These are phyloP conservation scores for Cathartes aura DNA, from an alignment of 2,113 vertebrate genomes.

Conservation along the genomic window DNA sequence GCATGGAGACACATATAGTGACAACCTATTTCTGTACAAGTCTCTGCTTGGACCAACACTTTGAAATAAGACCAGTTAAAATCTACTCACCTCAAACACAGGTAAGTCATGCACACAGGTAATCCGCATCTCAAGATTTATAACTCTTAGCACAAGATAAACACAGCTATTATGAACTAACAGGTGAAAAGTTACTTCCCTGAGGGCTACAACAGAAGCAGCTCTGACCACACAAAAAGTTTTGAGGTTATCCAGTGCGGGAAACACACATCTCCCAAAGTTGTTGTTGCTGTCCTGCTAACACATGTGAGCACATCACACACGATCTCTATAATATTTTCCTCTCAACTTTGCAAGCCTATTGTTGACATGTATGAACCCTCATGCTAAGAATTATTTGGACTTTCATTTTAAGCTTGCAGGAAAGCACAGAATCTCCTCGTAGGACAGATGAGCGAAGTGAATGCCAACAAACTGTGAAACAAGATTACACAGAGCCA, in stretches of 20 bases:
- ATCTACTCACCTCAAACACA: not conserved
- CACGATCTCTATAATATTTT: fast-evolving
- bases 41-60: not conserved
- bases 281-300: not conserved
- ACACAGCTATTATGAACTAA: not conserved
- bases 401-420: not conserved
- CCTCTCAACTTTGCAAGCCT: not conserved
- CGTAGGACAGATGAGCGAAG: not conserved
- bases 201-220: not conserved
- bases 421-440: not conserved
- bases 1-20: not conserved
- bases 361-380: fast-evolving
- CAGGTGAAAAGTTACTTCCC: not conserved
- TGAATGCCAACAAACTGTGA: not conserved
- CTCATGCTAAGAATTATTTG: not conserved
- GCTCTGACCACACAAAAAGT: not conserved
- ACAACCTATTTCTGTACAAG: not conserved
- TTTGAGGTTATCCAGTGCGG: not conserved
- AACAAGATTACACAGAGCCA: slow-evolving; percentile 5
- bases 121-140: not conserved
- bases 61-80: not conserved
- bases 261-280: not conserved
- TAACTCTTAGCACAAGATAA: not conserved
- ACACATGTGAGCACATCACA: not conserved
- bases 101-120: not conserved